Evolutionary conservation across 2,888 invertebrate species (phyloP), one percentile per base, ranked within the genome.

Genomic region (Thecophora atra): DNA sequence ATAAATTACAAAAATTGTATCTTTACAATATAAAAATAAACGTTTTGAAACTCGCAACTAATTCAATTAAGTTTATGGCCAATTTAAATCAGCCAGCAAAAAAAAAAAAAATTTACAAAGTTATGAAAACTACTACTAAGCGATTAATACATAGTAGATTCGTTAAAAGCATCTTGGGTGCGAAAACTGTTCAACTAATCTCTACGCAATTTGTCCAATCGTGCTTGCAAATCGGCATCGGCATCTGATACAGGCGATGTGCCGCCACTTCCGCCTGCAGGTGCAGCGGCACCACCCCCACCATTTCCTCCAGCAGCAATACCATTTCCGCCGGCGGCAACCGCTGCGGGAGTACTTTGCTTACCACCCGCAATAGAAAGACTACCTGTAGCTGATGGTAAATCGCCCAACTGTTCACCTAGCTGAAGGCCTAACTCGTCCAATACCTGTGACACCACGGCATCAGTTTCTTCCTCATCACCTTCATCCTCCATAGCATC

Each of bases 401-500:
- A 88, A 56, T 95, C 97, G 42, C 94, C 94, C 73, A 99, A 88
- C 85, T 96, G 94, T 86, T 98, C 98, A 76, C 92, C 94, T 81
- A 99, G 89, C 88, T 99, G 98, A 75, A 99, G 90, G 42, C 99
- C 99, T 78, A 99, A 88, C 88, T 99, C 99, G 87, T 99, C 99
- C 80, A 99, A 88, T 70, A 99, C 98, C 90, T 99, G 97, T 1
- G 93, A 91, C 44, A 99, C 98, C 79, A 98, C 93, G 66, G 95
- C 95, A 88, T 98, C 97, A 83, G 97, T 97, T 88, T 99, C 99
- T 83, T 98, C 98, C 85, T 98, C 98, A 84, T 99, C 99, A 62
- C 93, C 98, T 83, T 98, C 99, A 77, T 95, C 99, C 80, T 96
- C 99, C 94, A 99, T 97, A 0, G 99, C 99, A 88, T 99, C 99